Evolutionary conservation across 2,888 invertebrate species (phyloP), one percentile per base, ranked within the genome.

Genomic region (Drosophila prostipennis): DNA sequence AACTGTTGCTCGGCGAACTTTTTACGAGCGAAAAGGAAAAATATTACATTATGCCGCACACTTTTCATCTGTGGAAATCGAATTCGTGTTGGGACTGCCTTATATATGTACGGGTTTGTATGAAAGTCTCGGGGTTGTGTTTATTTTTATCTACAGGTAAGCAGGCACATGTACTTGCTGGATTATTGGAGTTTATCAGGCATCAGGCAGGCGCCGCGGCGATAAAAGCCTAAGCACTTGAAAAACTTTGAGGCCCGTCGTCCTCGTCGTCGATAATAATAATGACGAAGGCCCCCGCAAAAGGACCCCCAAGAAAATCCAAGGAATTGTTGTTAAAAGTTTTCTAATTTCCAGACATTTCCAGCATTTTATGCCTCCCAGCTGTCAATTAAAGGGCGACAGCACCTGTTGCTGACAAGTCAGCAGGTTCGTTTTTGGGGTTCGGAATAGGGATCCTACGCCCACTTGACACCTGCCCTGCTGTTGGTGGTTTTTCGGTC

Each of bases 311-410:
- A 16, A 16, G 16, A 34, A 32, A n/a, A 45, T 26, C 8, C 49
- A 16, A 34, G 11, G 45, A 77, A 79, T 81, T 81, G 79, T 80
- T 87, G 87, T 80, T 85, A 85, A 85, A 87, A 85, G 85, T 85
- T 85, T 85, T 85, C 87, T 87, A 87, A 87, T 85, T 84, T 87
- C 82, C 84, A 5, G 76, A 80, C 85, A 85, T 85, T 85, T 85
- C 82, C 68, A 87, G 85, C 79, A 85, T 85, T 82, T 85, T 77
- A 85, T 87, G 84, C 80, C 87, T 80, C 67, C 79, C 75, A 87
- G 85, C 87, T 85, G 84, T 87, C 84, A 85, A 85, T 87, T 85
- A 85, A 87, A 77, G 83, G 82, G 77, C 79, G 74, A 76, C 79
- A 75, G 73, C 87, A 87, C 89, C 89, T 87, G 87, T 87, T 87